These are phyloP conservation scores for Drosophila saltans DNA, from an alignment of 1,140 invertebrate species.

Conservation along the genomic window DNA sequence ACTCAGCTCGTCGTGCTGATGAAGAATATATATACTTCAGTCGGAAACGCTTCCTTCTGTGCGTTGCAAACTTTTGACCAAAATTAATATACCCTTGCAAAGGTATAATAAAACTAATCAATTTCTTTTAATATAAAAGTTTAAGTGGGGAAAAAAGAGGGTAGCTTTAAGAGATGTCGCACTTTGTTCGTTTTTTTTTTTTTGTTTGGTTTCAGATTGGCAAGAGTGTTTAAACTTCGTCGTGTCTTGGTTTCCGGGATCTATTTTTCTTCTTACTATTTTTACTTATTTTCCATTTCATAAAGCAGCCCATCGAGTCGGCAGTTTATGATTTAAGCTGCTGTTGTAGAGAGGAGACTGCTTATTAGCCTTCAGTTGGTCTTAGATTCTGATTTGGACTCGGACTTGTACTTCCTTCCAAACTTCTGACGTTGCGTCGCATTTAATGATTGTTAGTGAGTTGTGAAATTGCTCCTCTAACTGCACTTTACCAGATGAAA, in stretches of 20 bases:
- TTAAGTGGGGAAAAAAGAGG: too few relatives aligned
- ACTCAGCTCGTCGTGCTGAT: too few relatives aligned
- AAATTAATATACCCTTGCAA: too few relatives aligned
- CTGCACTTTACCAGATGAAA: slow-evolving; percentile 67
- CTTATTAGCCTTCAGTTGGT: slow-evolving; percentile 66
- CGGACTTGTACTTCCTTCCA: slow-evolving; percentile 9
- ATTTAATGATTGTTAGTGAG: slow-evolving; percentile 79
- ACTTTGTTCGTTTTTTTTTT: too few relatives aligned
- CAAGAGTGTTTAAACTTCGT: not conserved
- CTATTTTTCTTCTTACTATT: slow-evolving; percentile 62
- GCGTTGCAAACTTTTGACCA: too few relatives aligned
- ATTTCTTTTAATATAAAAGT: too few relatives aligned
- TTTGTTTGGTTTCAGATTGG: too few relatives aligned
- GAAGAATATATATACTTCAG: too few relatives aligned
- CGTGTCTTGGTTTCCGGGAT: slow-evolving; percentile 44
- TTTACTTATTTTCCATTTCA: slow-evolving; percentile 77
- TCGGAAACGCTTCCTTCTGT: too few relatives aligned
- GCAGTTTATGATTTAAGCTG: slow-evolving; percentile 78
- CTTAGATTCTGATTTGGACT: not conserved
- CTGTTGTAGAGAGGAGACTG: slow-evolving; percentile 45
- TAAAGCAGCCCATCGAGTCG: slow-evolving; percentile 71
- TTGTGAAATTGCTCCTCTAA: slow-evolving; percentile 81
- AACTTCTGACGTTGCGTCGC: slow-evolving; percentile 56
- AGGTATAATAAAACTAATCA: too few relatives aligned
- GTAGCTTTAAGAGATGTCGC: too few relatives aligned